phyloP scores from a whole-genome alignment of 1,140 invertebrate species.

The Scaptomyza graminum region DNA sequence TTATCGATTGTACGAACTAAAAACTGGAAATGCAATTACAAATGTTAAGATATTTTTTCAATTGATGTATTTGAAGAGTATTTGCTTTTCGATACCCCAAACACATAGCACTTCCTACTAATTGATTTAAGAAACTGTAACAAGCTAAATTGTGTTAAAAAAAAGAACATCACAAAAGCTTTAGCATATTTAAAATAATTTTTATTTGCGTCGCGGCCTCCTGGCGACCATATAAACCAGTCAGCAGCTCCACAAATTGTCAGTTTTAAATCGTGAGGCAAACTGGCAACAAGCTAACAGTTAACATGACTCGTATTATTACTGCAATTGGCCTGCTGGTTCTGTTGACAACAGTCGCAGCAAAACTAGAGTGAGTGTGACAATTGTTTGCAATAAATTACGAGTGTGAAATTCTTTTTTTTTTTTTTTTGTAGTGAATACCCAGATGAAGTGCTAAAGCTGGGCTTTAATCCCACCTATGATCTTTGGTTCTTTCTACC shows the following conservation, averaged over 20 bases:
- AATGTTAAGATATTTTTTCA: background rate
- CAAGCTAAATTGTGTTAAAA: background rate
- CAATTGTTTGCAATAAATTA: background rate
- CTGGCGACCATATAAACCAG: slow-evolving; percentile 10
- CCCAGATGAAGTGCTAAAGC: background rate
- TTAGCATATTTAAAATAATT: background rate
- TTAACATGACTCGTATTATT: slow-evolving; percentile 21
- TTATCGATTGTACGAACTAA: no score
- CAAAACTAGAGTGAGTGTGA: slow-evolving; percentile 12
- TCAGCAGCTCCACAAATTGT: background rate
- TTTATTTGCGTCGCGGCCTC: background rate
- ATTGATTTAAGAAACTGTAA: background rate
- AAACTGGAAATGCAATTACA: no score
- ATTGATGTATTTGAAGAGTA: background rate
- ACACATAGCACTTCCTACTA: background rate
- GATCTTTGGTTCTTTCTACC: slow-evolving; percentile 62
- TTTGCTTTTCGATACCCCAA: background rate
- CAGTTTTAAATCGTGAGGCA: slow-evolving; percentile 8
- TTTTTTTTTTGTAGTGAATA: background rate
- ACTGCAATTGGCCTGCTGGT: slow-evolving; percentile 19
- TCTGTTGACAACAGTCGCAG: slow-evolving; percentile 9
- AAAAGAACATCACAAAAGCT: background rate
- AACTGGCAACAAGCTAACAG: slow-evolving; percentile 16
- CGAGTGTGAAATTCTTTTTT: background rate
- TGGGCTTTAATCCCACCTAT: slow-evolving; percentile 64